phyloP scores from a whole-genome alignment of 2,113 vertebrate genomes.

The Gallinago media region DNA sequence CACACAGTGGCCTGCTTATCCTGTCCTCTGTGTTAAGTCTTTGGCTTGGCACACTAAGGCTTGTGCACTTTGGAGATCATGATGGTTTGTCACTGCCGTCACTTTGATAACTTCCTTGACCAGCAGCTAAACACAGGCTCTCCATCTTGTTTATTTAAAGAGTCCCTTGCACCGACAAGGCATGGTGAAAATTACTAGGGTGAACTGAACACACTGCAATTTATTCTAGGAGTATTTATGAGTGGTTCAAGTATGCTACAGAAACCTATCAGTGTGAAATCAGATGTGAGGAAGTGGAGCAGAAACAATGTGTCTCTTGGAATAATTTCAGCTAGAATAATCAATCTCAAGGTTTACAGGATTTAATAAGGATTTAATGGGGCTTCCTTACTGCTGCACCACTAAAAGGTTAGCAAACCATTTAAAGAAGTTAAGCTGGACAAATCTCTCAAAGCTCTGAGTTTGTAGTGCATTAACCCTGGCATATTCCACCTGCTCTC shows the following conservation, averaged over 20 bases:
- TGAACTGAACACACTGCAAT: neutral
- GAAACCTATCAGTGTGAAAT: neutral
- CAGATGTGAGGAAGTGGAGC: neutral
- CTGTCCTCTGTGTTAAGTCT: neutral
- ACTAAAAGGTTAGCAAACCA: slow-evolving; percentile 23
- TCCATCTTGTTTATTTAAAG: neutral
- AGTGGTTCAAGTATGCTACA: neutral
- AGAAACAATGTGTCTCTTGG: neutral
- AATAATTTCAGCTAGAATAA: slow-evolving; percentile 25
- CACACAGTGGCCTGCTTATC: neutral
- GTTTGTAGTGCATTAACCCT: neutral
- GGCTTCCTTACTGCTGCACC: neutral
- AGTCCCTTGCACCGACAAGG: neutral
- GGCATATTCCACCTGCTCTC: neutral
- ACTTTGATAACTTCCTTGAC: neutral
- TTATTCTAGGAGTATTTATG: neutral
- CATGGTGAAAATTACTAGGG: neutral
- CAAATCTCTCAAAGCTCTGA: neutral
- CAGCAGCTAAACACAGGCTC: neutral
- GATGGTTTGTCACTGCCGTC: neutral
- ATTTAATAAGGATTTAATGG: slow-evolving; percentile 36
- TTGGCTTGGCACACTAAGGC: neutral
- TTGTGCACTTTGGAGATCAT: neutral
- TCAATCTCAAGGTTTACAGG: neutral
- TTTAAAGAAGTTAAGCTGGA: slow-evolving; percentile 41